Percentiles rank a stretch among this genome's conserved stretches.
These are phyloP conservation scores for Silurus aristotelis DNA, from an alignment of 2,797 vertebrate genomes.

Conservation along the genomic window DNA sequence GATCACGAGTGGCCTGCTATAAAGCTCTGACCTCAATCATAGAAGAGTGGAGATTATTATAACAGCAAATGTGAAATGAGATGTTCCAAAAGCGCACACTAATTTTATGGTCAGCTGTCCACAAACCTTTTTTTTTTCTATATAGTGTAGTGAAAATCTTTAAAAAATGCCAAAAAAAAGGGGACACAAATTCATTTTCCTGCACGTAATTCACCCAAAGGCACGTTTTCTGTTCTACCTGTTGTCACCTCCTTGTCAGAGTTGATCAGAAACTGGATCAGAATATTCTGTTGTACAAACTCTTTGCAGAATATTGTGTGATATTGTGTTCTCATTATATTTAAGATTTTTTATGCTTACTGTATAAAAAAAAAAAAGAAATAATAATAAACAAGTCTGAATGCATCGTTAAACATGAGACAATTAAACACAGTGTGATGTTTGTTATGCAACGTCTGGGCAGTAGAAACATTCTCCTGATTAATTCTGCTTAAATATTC, in stretches of 20 bases:
- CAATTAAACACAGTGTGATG: constrained; percentile 20
- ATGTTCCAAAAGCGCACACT: no score
- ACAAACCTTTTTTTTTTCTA: no score
- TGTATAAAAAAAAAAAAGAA: not conserved
- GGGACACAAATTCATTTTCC: not conserved
- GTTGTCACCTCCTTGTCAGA: not conserved
- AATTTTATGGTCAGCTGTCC: no score
- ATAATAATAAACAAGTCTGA: not conserved
- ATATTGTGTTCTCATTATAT: not conserved
- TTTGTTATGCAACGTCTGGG: constrained; percentile 21
- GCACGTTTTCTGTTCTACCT: constrained; percentile 16
- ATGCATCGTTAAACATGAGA: not conserved
- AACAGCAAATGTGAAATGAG: no score
- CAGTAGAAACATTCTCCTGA: constrained; percentile 20
- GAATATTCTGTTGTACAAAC: not conserved
- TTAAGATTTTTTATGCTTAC: not conserved
- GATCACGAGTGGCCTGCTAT: no score
- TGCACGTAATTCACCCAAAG: constrained; percentile 24
- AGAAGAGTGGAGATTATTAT: no score
- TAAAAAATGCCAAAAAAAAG: not conserved
- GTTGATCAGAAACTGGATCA: not conserved
- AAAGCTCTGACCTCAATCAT: no score
- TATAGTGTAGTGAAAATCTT: not conserved
- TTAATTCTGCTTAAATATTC: constrained; percentile 20
- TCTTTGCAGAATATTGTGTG: not conserved